Base-by-base conservation (phyloP, 2,113 vertebrate genomes). In the Oenanthe oenanthe region DNA sequence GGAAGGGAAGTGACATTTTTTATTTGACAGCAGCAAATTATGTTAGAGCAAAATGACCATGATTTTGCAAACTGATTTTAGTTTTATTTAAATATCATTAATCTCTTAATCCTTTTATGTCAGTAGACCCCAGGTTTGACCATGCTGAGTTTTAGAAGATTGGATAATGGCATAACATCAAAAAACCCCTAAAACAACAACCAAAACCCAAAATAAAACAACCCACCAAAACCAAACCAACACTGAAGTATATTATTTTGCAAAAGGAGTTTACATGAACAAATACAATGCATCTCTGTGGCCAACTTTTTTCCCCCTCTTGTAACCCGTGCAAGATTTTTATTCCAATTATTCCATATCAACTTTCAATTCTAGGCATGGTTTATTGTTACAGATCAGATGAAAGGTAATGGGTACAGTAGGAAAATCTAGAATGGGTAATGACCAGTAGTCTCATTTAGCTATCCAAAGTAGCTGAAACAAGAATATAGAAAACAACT, bases 381-480 rank as follows among this genome's bases (percentile, higher is more conserved):
- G 58, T 40, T 71, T 87, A 43, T 26, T 79, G 29, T 79, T 72
- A 31, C 6, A 13, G 20, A 42, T 72, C 70, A 82, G 29, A 24
- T 87, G 17, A 50, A 84, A 72, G 25, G 24, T 87, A 91, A 66
- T 61, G 74, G 29, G n/a, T 70, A 17, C 48, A 38, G 12, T 8
- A 79, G 89, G 81, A 85, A 82, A 85, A 75, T 54, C 26, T 73
- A 72, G 85, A 84, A 63, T 81, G 36, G 51, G 32, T 92, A 87
- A 62, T 89, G 58, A 54, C 29, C 4, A 1, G 2, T 89, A 34
- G 42, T 72, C 53, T 85, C 28, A 42, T 29, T 73, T 92, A 92
- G 76, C 40, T 81, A 18, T 75, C 92, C 83, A 78, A 74, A 72
- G 26, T 95, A 96, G 85, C 48, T 95, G 70, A 95, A 95, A 91